Conservation (phyloP, 2,113 vertebrate genomes). For the Gorsachius goisagi region DNA sequence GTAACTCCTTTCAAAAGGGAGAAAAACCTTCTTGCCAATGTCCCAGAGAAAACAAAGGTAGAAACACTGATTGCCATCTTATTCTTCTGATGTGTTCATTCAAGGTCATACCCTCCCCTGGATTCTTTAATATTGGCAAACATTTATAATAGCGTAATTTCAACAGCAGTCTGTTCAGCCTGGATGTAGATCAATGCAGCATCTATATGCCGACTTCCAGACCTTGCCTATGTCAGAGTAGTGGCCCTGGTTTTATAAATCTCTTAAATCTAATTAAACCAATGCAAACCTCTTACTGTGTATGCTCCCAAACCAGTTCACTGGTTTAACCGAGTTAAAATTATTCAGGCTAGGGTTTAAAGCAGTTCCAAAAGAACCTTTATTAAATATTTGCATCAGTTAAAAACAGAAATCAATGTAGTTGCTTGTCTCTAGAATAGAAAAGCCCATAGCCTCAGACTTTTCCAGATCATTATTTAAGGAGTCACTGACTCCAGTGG, state of each 20-base stretch:
- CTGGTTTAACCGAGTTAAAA: conserved; percentile 27
- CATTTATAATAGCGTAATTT: conserved; percentile 11
- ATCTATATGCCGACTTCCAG: neutral
- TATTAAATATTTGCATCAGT: conserved; percentile 32
- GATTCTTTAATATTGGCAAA: conserved; percentile 42
- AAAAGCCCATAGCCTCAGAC: neutral
- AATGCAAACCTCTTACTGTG: conserved; percentile 40
- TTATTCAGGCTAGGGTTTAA: conserved; percentile 36
- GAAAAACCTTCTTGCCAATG: neutral
- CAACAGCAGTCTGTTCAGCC: conserved; percentile 1
- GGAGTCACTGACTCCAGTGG: neutral
- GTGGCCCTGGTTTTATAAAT: conserved; percentile 39
- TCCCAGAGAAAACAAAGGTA: conserved; percentile 24
- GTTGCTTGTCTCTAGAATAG: neutral
- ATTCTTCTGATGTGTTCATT: conserved; percentile 36
- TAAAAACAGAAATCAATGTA: conserved; percentile 14
- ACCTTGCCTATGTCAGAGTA: conserved; percentile 12
- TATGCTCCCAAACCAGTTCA: conserved; percentile 30
- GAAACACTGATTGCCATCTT: conserved; percentile 19
- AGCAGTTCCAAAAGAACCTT: conserved; percentile 2
- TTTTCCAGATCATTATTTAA: conserved; percentile 16
- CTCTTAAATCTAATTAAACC: conserved; percentile 51
- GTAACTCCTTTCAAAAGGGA: neutral
- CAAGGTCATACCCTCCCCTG: conserved; percentile 35
- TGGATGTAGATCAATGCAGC: neutral